Evolutionary conservation across 1,140 invertebrate genomes (phyloP), one percentile per base, ranked within the genome.

Genomic region (Ectropis grisescens): DNA sequence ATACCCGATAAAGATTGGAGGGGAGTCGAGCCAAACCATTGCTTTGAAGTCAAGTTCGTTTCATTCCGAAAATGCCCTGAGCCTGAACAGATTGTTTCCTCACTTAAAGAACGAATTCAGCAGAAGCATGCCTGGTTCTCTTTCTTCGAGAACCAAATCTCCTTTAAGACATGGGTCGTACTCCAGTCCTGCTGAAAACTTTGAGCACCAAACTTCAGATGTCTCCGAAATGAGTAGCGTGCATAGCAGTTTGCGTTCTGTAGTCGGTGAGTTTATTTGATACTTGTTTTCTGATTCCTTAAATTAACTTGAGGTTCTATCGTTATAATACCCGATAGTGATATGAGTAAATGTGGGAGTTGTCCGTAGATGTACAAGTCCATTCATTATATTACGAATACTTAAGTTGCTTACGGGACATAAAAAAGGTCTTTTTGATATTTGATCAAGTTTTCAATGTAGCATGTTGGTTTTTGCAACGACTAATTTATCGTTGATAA

Each of bases 61-160:
- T 51, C 74, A 82, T 49, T 82, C 78, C 6, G 78, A 82, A 39
- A 82, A 82, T 48, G 67, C 75, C 11, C 38, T 72, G 8, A 82
- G 71, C 29, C 47, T 82, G 26, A 78, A 79, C 26, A 64, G 78
- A 38, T 42, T 82, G 30, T 82, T 82, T 49, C 78, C 78, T 6
- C 68, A 82, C 37, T 54, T 82, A 13, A 70, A 74, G 37, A 74
- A 71, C 33, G 70, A 79, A 33, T 58, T 82, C 8, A 82, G 74
- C 28, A 64, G 50, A 46, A 79, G 78, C 36, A 76, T 78, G 62
- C 74, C 76, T 0, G 65, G 66, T 11, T 66, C 62, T 0, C 37
- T 78, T 12, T 60, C 65, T n/a, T 55, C 43, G 5, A 61, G 64
- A 26, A 67, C 66, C 6, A 47, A 53, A 1, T 67, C 61, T n/a